Evolutionary conservation across 2,797 vertebrate genomes (phyloP), one percentile per base, ranked within the genome.

Genomic region (Phalloptychus januarius): DNA sequence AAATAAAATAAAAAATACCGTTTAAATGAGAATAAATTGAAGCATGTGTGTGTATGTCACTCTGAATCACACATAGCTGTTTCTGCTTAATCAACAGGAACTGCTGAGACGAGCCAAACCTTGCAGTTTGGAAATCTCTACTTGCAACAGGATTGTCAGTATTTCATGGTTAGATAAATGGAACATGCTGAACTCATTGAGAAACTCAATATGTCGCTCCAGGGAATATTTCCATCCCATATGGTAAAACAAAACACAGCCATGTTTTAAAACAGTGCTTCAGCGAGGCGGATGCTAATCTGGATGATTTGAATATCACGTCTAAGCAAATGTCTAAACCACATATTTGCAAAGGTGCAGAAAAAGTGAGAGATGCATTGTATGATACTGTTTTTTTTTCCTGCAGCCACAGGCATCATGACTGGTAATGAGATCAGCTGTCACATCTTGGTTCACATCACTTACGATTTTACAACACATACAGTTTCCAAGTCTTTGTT

Each of bases 291-390:
- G 36, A 11, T 20, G 18, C 10, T 2, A 25, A 40, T 67, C 4
- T 25, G 36, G 40, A 40, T 36, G 8, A 33, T 54, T 25, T 85
- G 65, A 85, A 82, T 86, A 61, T 72, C 10, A 63, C 73, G 28
- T 56, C 2, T 38, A 79, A 63, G 20, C 61, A 84, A 78, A 87
- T 82, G 7, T 58, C 40, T 42, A 20, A 72, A 56, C 82, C 72
- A 16, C 38, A 52, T 8, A 33, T 15, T 83, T 63, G 79, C 63
- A 88, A 85, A 79, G 50, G 0, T 76, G 42, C 45, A 31, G 71
- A 75, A 61, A 12, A 5, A 45, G 31, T 12, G 67, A 52, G 40
- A 82, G 50, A 82, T 31, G 71, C 13, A 46, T 63, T 28, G n/a
- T 15, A 7, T 2, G 13, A 33, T 8, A 12, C 1, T 23, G 8